These are phyloP conservation scores for Teleogryllus occipitalis DNA, from an alignment of 1,140 invertebrate genomes.

Conservation along the genomic window DNA sequence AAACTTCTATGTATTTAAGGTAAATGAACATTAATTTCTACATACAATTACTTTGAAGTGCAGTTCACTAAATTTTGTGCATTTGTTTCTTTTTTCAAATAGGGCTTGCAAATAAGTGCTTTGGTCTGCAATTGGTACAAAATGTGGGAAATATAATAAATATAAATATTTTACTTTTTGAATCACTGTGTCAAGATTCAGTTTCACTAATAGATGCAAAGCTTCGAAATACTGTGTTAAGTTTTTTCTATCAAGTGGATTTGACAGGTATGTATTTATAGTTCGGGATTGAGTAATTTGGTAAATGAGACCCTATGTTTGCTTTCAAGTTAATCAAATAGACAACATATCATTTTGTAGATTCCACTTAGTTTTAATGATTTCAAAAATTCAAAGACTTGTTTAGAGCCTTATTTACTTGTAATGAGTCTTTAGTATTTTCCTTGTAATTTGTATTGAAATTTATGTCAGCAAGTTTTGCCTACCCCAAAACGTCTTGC, in stretches of 20 bases:
- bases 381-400: not conserved
- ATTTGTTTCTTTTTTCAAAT: not conserved
- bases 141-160: not conserved
- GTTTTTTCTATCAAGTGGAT: not conserved
- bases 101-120: not conserved
- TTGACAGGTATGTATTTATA: not conserved
- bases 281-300: not conserved
- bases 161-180: not conserved
- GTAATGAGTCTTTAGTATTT: not conserved
- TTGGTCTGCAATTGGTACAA: not conserved
- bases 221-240: not conserved
- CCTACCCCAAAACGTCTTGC: not conserved
- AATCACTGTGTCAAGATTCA: not conserved
- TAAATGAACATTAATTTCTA: too few species aligned
- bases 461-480: not conserved
- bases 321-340: too few species aligned
- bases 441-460: not conserved
- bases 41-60: not conserved
- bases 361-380: not conserved
- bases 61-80: not conserved
- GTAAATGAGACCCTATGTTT: not conserved
- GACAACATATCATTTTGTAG: not conserved
- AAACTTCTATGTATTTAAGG: too few species aligned
- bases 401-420: not conserved
- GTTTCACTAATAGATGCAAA: not conserved